A percentile compares a stretch with the other conserved stretches of the same genome.
Evolutionary conservation across 2,888 invertebrate species (phyloP).

Genomic region (Cataglyphis livida): DNA sequence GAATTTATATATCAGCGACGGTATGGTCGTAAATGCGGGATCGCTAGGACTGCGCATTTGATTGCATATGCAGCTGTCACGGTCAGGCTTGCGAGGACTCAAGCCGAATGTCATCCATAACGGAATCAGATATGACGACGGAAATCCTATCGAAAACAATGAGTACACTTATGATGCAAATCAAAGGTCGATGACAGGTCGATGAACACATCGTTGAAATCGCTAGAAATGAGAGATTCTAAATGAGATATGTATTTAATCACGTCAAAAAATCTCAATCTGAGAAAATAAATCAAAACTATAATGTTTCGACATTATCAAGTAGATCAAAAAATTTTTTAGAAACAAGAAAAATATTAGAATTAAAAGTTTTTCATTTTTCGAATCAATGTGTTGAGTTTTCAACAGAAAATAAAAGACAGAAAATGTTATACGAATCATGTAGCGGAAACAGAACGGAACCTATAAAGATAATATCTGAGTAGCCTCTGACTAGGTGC

Average conservation of each 20-base stretch:
- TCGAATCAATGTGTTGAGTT: background rate
- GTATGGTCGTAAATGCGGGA: background rate
- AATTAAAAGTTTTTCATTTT: background rate
- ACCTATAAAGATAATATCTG: background rate
- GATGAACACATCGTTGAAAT: conserved; percentile 75
- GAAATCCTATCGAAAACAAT: background rate
- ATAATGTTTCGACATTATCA: background rate
- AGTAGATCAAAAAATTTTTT: background rate
- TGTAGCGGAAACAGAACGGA: background rate
- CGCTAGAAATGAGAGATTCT: conserved; percentile 70
- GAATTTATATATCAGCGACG: no score
- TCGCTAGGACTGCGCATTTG: background rate
- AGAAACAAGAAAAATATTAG: background rate
- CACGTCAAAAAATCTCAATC: background rate
- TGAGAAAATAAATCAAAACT: background rate
- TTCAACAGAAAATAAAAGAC: background rate
- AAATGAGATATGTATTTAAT: background rate
- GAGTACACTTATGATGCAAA: background rate
- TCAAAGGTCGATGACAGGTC: conserved; percentile 20
- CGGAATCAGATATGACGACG: background rate
- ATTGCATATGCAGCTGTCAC: background rate
- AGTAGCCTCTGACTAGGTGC: background rate
- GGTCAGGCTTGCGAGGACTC: background rate
- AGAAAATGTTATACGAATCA: background rate
- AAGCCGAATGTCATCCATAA: background rate